Base-by-base conservation (phyloP, 2,888 invertebrate genomes). In the Ennomos fuscantarius region DNA sequence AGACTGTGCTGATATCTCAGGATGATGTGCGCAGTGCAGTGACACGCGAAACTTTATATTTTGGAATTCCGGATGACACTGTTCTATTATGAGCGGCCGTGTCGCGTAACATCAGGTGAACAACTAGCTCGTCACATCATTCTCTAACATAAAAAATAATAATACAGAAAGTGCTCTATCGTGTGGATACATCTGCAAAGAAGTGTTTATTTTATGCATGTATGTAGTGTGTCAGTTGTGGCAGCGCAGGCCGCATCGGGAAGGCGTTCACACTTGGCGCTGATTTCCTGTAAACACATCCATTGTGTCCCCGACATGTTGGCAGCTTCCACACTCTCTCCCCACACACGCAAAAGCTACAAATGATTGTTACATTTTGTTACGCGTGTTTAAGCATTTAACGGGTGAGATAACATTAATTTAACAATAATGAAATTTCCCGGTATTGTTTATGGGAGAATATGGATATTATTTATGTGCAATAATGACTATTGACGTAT, bases 201-300 rank as follows among this genome's bases (percentile, higher is more conserved):
- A 13, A 10, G 6, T 24, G 34, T 41, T 43, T 41, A 6, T 13
- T 43, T 55, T 24, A 39, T 44, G 34, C 43, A 44, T 55, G 37
- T 41, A 47, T 55, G 58, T 46, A n/a, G 52, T 51, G 34, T 37
- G 51, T 52, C 55, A 52, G 45, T 49, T 48, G 45, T 43, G 36
- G 56, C 44, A 40, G 33, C 46, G 34, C 54, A 37, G 35, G 36
- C 39, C 35, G 51, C 60, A 40, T 41, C 62, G 59, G 61, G 73
- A 72, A 75, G 73, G 72, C 78, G 73, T 75, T 74, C 73, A 68
- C 74, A 71, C 72, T 74, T 74, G 74, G 68, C 71, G 67, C 76
- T 76, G 83, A 75, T 78, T 84, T 84, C 82, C 82, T 86, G 86
- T 87, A 84, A 87, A 87, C 86, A 87, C 78, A 80, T 82, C 78